phyloP scores from a whole-genome alignment of 2,113 vertebrate genomes.

The Lipophrys pholis region DNA sequence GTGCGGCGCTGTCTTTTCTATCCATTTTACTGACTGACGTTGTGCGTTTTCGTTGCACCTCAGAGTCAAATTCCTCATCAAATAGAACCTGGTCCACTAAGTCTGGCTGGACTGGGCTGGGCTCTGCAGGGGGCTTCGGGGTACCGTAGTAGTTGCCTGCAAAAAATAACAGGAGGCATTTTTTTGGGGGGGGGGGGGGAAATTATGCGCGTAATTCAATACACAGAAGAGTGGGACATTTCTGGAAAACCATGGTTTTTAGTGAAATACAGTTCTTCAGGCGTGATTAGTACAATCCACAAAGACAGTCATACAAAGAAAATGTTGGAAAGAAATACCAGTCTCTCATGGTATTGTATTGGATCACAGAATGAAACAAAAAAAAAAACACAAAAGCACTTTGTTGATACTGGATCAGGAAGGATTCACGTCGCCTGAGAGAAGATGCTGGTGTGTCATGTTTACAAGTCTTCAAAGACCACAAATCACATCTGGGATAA shows the following conservation, averaged over 20 bases:
- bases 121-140: conserved; percentile 95
- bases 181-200: too few species aligned
- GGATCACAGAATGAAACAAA: not conserved
- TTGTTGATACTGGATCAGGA: not conserved
- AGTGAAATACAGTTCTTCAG: not conserved
- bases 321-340: conserved; percentile 6
- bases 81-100: conserved; percentile 97
- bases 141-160: conserved; percentile 98
- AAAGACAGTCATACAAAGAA: not conserved
- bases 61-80: conserved; percentile 94
- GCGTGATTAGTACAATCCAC: not conserved
- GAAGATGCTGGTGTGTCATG: not conserved
- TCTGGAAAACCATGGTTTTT: not conserved
- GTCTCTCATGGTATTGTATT: not conserved
- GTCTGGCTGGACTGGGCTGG: conserved; percentile 95
- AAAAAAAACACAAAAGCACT: not conserved
- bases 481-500: conserved; percentile 45
- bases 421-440: not conserved
- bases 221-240: not conserved
- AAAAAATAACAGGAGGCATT: too few species aligned
- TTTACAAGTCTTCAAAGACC: not conserved
- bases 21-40: conserved; percentile 99
- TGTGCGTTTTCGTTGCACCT: conserved; percentile 95
- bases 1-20: conserved; percentile 92
- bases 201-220: too few species aligned